phyloP scores from a whole-genome alignment of 2,113 vertebrate species.

The Mystacornis crossleyi region DNA sequence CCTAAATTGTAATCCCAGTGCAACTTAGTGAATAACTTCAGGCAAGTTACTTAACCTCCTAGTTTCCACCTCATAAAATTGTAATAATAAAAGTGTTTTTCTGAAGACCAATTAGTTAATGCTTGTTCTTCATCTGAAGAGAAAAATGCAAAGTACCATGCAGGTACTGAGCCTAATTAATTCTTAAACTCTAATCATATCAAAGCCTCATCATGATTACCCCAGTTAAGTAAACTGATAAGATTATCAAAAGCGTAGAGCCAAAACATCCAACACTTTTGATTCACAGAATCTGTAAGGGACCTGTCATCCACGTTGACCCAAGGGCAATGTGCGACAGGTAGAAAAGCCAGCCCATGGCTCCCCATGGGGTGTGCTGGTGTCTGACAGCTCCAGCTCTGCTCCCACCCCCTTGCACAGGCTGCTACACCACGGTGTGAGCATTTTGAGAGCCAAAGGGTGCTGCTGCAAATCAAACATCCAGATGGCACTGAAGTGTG shows the following conservation, averaged over 20 bases:
- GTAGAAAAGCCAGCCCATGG: background rate
- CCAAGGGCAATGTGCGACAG: rapidly evolving
- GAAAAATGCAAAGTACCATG: background rate
- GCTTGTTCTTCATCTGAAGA: background rate
- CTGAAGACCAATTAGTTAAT: constrained; percentile 52
- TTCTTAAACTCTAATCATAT: background rate
- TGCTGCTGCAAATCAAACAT: background rate
- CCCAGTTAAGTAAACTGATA: background rate
- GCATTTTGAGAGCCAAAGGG: background rate
- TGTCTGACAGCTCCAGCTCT: background rate
- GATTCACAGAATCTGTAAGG: background rate
- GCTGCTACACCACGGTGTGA: background rate
- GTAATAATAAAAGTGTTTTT: constrained; percentile 51
- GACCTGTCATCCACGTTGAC: rapidly evolving
- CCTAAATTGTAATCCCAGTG: constrained; percentile 55
- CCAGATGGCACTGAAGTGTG: background rate
- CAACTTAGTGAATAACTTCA: constrained; percentile 44
- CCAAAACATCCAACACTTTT: background rate
- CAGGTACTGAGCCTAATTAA: constrained; percentile 5
- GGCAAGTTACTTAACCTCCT: constrained; percentile 58
- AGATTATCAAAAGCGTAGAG: background rate
- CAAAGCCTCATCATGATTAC: background rate
- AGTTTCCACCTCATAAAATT: constrained; percentile 57
- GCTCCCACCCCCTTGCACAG: background rate
- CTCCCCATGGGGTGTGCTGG: background rate